A percentile compares a stretch with the other conserved stretches of the same genome.
Evolutionary conservation across 1,140 invertebrate genomes (phyloP).

Genomic region (Habropoda laboriosa): DNA sequence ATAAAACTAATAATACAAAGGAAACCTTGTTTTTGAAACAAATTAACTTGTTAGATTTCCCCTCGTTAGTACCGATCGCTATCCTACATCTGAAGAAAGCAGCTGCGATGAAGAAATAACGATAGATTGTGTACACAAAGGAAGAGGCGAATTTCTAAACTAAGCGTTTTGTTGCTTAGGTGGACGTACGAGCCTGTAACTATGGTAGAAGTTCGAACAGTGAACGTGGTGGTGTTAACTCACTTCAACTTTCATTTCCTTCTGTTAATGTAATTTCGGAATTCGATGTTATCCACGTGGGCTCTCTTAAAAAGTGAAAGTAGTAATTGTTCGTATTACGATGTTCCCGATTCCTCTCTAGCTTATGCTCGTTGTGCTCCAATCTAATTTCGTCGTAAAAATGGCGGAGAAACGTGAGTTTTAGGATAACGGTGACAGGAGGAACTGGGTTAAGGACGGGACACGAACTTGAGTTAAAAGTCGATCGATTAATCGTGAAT

Average conservation of each 20-base stretch:
- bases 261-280: constrained; percentile 39
- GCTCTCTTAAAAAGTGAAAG: constrained; percentile 57
- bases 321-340: constrained; percentile 14
- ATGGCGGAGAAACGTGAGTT: constrained; percentile 25
- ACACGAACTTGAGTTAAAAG: neutral
- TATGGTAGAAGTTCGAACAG: too few relatives aligned
- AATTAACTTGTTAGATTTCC: too few relatives aligned
- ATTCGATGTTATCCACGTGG: constrained; percentile 16
- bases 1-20: too few relatives aligned
- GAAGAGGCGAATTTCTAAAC: too few relatives aligned
- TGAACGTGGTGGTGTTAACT: too few relatives aligned
- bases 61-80: too few relatives aligned
- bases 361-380: neutral
- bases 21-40: too few relatives aligned
- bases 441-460: constrained; percentile 64
- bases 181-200: too few relatives aligned
- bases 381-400: constrained; percentile 15
- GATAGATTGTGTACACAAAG: too few relatives aligned
- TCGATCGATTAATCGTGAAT: constrained; percentile 64
- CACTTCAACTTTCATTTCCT: constrained; percentile 53
- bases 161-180: too few relatives aligned
- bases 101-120: too few relatives aligned
- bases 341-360: constrained; percentile 8
- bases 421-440: constrained; percentile 35
- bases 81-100: too few relatives aligned